Base-by-base conservation (phyloP, 1,140 invertebrate genomes). In the Lanistes nyassanus region DNA sequence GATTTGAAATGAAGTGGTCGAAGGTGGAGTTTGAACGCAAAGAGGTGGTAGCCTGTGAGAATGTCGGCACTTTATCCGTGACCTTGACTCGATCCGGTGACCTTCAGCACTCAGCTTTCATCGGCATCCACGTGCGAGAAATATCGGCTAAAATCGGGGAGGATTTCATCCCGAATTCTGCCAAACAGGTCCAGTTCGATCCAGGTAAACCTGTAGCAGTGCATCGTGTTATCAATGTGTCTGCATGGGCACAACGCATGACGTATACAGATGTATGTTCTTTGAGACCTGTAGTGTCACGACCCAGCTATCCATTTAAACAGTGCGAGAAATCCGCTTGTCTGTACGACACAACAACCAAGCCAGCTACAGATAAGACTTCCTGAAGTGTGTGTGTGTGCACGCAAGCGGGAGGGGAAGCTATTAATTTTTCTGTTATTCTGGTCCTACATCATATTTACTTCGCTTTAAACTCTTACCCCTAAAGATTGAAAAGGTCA, bases 1-100 rank as follows among this genome's bases (percentile, higher is more conserved):
- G 87, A 37, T 87, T 86, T 70, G 66, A 81, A n/a, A 75, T 89
- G 68, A 79, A 76, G 5, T 89, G 88, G 88, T 86, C 88, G 4
- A 75, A 78, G 3, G 74, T 88, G 19, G 81, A 87, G 73, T 85
- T 89, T 65, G 76, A 74, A 4, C 79, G 78, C 29, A 76, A 82
- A 13, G 83, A 87, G 26, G 76, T 87, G 34, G 83, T 85, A 21
- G 84, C 84, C 0, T 89, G 88, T 81, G 88, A 89, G 67, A 85
- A 88, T 71, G 80, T 86, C 51, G 88, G 86, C 0, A 83, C 80
- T 11, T 76, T 89, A 16, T 78, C 77, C 11, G 69, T 89, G 21
- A 82, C 83, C 0, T 36, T 89, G 19, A 74, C 77, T 2, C 76
- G 88, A 47, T 76, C 58, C 9, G 88, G 88, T 13, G 79, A 81